Conservation (phyloP, 2,888 invertebrate species). For the Brachyptera putata region DNA sequence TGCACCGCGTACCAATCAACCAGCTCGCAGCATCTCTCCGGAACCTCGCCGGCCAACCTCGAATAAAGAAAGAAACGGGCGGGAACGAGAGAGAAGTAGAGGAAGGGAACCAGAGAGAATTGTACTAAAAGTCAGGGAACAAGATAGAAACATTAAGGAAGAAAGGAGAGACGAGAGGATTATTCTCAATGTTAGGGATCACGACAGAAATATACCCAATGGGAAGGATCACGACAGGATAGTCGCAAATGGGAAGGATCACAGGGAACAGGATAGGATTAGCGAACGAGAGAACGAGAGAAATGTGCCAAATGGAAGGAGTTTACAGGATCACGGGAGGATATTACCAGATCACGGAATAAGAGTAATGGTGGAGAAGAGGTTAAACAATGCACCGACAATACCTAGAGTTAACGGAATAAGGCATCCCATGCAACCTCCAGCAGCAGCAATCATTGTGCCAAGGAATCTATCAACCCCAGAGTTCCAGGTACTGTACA, state of each 20-base stretch:
- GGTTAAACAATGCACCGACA: background rate
- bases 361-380: conserved; percentile 7
- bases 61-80: background rate
- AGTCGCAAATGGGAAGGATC: conserved; percentile 31
- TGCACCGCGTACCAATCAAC: conserved; percentile 3
- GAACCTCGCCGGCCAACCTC: conserved; percentile 40
- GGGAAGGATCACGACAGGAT: conserved; percentile 32
- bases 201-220: conserved; percentile 31
- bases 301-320: conserved; percentile 6
- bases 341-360: background rate
- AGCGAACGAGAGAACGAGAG: conserved; percentile 17
- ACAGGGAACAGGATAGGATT: conserved; percentile 26
- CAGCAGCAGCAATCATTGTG: conserved; percentile 32
- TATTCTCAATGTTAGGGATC: conserved; percentile 24
- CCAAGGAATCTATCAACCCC: conserved; percentile 48
- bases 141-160: conserved; percentile 27
- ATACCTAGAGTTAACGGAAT: conserved; percentile 3
- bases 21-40: conserved; percentile 44
- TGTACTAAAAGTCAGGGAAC: background rate
- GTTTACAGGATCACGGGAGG: background rate
- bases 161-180: background rate
- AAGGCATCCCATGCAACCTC: conserved; percentile 10
- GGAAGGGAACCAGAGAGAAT: conserved; percentile 6
- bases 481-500: conserved; percentile 47
- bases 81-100: conserved; percentile 1